These are phyloP conservation scores for Drosophila mayri DNA, from an alignment of 1,140 invertebrate species.

Conservation along the genomic window DNA sequence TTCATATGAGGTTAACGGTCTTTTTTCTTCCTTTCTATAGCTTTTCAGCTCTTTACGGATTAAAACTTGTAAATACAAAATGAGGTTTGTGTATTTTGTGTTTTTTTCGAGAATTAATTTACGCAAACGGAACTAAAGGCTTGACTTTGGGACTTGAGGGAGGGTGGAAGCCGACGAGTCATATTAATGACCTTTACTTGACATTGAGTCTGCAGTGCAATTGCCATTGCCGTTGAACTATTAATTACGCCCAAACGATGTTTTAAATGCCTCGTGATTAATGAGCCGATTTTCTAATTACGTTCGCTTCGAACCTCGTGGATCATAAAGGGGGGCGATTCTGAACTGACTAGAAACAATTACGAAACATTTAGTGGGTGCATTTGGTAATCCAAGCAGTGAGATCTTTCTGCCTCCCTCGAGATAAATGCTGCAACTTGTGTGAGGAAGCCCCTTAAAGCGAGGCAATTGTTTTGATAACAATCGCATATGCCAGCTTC, in stretches of 20 bases:
- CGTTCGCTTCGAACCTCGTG: conserved; percentile 11
- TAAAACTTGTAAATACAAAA: conserved; percentile 49
- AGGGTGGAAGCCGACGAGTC: conserved; percentile 12
- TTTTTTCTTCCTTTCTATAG: conserved; percentile 13
- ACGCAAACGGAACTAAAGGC: conserved; percentile 53
- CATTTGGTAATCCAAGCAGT: conserved; percentile 18
- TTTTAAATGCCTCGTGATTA: conserved; percentile 71
- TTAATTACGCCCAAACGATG: conserved; percentile 72
- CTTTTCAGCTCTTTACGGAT: conserved; percentile 30
- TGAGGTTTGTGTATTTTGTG: conserved; percentile 16
- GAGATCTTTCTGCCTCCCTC: background rate
- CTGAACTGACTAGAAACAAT: conserved; percentile 2
- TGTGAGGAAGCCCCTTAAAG: background rate
- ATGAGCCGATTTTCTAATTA: conserved; percentile 73
- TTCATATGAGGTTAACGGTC: conserved; percentile 63
- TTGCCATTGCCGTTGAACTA: conserved; percentile 57
- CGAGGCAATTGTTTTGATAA: background rate
- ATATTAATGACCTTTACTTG: conserved; percentile 71
- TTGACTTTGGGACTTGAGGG: conserved; percentile 44
- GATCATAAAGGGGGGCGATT: background rate
- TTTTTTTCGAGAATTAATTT: conserved; percentile 57
- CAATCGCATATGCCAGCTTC: background rate
- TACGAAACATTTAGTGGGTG: conserved; percentile 27
- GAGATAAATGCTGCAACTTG: background rate
- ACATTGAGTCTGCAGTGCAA: conserved; percentile 59